Conservation (phyloP, 23 tunicate species). For the Diplosoma virens region DNA sequence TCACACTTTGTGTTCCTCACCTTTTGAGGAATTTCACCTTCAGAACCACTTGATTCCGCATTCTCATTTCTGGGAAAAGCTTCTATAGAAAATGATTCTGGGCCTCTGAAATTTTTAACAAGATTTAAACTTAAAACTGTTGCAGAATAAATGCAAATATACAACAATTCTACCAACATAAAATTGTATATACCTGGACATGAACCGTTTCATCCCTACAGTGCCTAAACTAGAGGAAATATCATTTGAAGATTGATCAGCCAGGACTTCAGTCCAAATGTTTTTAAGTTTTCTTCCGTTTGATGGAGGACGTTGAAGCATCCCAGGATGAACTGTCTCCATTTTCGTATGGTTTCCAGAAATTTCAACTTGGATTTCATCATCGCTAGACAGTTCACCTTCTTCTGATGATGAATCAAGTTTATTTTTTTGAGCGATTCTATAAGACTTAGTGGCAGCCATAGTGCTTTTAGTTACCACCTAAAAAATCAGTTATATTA, state of each 20-base stretch:
- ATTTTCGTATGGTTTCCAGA: not conserved
- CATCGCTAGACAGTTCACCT: constrained; percentile 43
- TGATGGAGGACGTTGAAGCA: not conserved
- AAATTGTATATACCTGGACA: constrained; percentile 59
- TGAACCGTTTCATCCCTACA: constrained; percentile 66
- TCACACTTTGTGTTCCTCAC: not conserved
- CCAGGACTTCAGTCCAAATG: constrained; percentile 71
- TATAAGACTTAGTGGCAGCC: constrained; percentile 32
- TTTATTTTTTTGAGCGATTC: constrained; percentile 4
- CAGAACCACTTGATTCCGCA: constrained; percentile 14
- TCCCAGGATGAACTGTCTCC: not conserved
- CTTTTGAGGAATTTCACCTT: constrained; percentile 7
- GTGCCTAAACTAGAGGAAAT: constrained; percentile 69
- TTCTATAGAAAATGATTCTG: constrained; percentile 79
- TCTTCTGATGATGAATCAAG: constrained; percentile 53
- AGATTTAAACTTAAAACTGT: no score
- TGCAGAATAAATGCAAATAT: no score
- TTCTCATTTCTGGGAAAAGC: constrained; percentile 20
- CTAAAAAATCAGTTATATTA: not conserved
- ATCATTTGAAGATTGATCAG: constrained; percentile 77
- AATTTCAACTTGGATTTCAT: constrained; percentile 5
- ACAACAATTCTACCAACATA: no score
- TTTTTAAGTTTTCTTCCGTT: constrained; percentile 41
- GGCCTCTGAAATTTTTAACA: constrained; percentile 64
- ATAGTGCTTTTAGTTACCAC: not conserved